These are phyloP conservation scores for Chesias legatella DNA, from an alignment of 2,888 invertebrate species.

Conservation along the genomic window DNA sequence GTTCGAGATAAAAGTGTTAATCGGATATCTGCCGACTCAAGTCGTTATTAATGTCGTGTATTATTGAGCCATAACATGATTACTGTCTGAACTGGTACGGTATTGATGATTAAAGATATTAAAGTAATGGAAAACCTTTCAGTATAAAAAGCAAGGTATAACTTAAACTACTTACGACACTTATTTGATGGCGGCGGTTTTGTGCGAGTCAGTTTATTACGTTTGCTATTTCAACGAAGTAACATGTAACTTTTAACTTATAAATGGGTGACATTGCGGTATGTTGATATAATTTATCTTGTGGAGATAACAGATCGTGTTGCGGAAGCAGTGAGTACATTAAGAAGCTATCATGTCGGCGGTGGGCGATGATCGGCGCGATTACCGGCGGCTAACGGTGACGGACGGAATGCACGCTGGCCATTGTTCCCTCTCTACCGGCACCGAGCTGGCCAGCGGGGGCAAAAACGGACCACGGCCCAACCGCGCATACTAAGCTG, in stretches of 20 bases:
- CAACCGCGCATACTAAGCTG: constrained; percentile 55
- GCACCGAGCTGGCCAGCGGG: constrained; percentile 19
- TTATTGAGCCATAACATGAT: constrained; percentile 10
- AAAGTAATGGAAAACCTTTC: not conserved
- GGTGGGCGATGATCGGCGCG: constrained; percentile 49
- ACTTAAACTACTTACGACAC: too few relatives aligned
- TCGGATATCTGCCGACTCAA: not conserved
- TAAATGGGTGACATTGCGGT: too few relatives aligned
- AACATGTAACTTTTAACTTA: too few relatives aligned
- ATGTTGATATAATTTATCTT: constrained; percentile 1
- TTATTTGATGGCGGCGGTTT: too few relatives aligned
- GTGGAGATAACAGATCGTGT: constrained; percentile 6
- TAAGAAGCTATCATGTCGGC: constrained; percentile 28
- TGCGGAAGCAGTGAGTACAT: constrained; percentile 17
- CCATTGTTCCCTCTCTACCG: constrained; percentile 58
- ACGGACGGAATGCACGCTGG: constrained; percentile 65
- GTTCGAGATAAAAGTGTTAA: constrained; percentile 5
- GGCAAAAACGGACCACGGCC: constrained; percentile 62
- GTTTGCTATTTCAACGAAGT: too few relatives aligned
- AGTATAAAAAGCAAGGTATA: too few relatives aligned
- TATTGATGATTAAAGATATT: constrained; percentile 7
- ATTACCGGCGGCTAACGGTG: constrained; percentile 69
- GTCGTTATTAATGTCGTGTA: constrained; percentile 6
- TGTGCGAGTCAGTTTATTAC: too few relatives aligned
- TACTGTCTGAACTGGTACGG: constrained; percentile 11